A percentile compares a stretch with the other conserved stretches of the same genome.
Evolutionary conservation across 2,797 vertebrate species (phyloP).

Genomic region (Diplodus sargus): DNA sequence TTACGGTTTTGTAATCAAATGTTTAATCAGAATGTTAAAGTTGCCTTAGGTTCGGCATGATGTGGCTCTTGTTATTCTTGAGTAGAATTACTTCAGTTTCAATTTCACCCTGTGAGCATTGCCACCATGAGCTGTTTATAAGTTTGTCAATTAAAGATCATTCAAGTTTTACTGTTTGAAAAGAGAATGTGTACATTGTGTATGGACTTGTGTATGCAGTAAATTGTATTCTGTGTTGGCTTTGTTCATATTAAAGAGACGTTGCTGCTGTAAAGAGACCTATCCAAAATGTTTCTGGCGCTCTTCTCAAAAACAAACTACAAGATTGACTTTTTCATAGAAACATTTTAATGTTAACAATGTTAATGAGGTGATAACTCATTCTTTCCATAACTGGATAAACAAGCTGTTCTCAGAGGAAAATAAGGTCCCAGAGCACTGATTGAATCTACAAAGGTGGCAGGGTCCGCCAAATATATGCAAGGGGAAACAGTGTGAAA

Average conservation of each 20-base stretch:
- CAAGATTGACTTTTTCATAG: background rate
- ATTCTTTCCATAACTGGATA: no score
- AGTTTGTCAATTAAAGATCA: background rate
- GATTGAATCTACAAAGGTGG: no score
- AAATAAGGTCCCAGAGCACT: no score
- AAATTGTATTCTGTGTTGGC: background rate
- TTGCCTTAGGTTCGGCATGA: background rate
- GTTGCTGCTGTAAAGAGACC: background rate
- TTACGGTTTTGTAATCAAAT: slow-evolving; percentile 2
- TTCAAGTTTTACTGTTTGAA: slow-evolving; percentile 1
- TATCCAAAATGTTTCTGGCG: background rate
- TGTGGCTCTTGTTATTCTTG: background rate
- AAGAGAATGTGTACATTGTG: slow-evolving; percentile 1
- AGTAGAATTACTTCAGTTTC: background rate
- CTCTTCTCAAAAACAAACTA: background rate
- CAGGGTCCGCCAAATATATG: no score
- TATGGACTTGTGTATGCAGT: background rate
- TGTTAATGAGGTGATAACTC: no score
- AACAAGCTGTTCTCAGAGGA: no score
- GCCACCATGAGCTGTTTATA: background rate
- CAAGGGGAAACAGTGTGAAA: no score
- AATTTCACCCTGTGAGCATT: background rate
- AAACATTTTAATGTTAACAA: no score
- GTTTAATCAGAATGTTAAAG: background rate
- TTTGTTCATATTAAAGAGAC: background rate